Conservation (phyloP, 2,888 invertebrate species). For the Cerastoderma edule region DNA sequence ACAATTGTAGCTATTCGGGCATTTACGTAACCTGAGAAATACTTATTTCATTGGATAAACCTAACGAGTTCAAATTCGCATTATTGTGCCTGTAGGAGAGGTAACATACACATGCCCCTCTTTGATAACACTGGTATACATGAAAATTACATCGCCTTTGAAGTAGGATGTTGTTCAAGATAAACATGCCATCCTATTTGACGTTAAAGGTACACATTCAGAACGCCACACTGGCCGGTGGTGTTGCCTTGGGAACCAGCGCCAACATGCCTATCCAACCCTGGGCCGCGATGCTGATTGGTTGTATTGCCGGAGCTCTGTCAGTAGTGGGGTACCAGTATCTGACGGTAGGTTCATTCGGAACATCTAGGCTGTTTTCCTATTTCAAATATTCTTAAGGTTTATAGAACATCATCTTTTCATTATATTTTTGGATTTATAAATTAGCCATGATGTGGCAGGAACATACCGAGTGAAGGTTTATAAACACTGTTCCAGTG, state of each 20-base stretch:
- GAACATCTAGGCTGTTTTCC: neutral
- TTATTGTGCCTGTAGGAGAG: too few relatives aligned
- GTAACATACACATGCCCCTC: too few relatives aligned
- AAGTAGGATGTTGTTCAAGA: neutral
- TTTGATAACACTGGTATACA: too few relatives aligned
- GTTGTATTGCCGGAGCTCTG: conserved; percentile 90
- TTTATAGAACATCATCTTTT: neutral
- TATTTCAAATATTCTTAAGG: neutral
- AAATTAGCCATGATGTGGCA: too few relatives aligned
- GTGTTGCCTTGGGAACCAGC: conserved; percentile 95
- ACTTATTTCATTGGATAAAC: too few relatives aligned
- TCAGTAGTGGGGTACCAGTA: conserved; percentile 92
- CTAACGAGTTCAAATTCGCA: too few relatives aligned
- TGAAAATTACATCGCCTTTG: too few relatives aligned
- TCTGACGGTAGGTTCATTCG: conserved; percentile 71
- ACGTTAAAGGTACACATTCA: conserved; percentile 92
- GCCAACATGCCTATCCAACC: conserved; percentile 92
- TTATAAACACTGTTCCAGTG: too few relatives aligned
- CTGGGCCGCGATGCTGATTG: conserved; percentile 92
- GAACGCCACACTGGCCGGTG: conserved; percentile 96
- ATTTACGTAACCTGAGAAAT: too few relatives aligned
- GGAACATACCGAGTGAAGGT: too few relatives aligned
- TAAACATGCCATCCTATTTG: neutral
- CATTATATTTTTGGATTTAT: too few relatives aligned
- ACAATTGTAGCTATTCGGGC: too few relatives aligned